A percentile compares a stretch with the other conserved stretches of the same genome.
phyloP scores from a whole-genome alignment of 2,888 invertebrate genomes.

The Oscheius myriophilus region DNA sequence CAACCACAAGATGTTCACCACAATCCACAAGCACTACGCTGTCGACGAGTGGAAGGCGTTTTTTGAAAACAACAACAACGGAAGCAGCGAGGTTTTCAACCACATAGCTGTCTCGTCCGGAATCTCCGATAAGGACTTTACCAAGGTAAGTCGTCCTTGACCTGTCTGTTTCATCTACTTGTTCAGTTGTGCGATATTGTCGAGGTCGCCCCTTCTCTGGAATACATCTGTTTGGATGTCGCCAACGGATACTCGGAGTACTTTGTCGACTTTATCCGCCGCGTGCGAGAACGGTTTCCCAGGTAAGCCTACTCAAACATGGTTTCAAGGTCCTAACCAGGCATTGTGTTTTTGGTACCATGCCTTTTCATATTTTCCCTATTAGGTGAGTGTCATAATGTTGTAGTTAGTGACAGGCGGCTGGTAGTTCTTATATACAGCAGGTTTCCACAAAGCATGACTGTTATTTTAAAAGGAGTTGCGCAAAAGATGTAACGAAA shows the following conservation, averaged over 20 bases:
- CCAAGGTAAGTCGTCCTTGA: constrained; percentile 73
- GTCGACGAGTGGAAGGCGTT: constrained; percentile 71
- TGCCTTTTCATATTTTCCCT: too few relatives aligned
- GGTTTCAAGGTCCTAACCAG: too few relatives aligned
- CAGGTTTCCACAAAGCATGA: too few relatives aligned
- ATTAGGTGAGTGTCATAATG: too few relatives aligned
- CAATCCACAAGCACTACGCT: constrained; percentile 88
- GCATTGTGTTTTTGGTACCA: too few relatives aligned
- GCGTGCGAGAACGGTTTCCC: constrained; percentile 70
- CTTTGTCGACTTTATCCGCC: constrained; percentile 86
- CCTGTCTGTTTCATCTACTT: not conserved
- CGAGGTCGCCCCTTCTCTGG: constrained; percentile 78
- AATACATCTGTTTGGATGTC: constrained; percentile 87
- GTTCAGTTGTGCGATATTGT: constrained; percentile 75
- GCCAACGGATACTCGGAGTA: constrained; percentile 93
- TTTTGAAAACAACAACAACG: constrained; percentile 34
- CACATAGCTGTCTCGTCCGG: constrained; percentile 84
- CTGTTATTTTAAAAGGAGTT: too few relatives aligned
- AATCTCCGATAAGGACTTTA: constrained; percentile 83
- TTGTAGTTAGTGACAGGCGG: too few relatives aligned
- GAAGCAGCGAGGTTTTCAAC: constrained; percentile 59
- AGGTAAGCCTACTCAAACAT: constrained; percentile 1
- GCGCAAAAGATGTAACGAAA: too few relatives aligned
- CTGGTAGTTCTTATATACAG: too few relatives aligned
- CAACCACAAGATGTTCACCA: constrained; percentile 86